Base-by-base conservation (phyloP, 2,888 invertebrate genomes). In the Tetrapedia diversipes region DNA sequence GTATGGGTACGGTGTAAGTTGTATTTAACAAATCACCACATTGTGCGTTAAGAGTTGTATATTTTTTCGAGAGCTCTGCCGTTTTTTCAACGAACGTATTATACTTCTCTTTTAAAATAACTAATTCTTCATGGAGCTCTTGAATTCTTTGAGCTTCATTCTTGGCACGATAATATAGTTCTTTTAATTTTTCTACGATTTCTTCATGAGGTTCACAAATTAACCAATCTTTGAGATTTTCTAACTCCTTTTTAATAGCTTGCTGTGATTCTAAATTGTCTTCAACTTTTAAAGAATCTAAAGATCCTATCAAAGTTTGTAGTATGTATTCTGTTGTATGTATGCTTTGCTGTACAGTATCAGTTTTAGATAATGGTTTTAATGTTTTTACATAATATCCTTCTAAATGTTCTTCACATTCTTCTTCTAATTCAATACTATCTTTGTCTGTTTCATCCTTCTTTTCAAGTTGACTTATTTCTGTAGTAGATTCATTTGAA, bases 101-200 rank as follows among this genome's bases (percentile, higher is more conserved):
- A 93, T 95, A 96, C 84, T 95, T 93, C 90, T 96, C 95, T 89
- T 96, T 96, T 78, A 96, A 93, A 59, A 94, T 93, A 69, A 95
- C 94, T 85, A 96, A 92, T 91, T 96, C 96, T 90, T 96, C 95
- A 89, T 95, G 95, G 29, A 96, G 92, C 87, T 94, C 94, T 87
- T 93, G 93, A 87, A 95, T 91, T 88, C 94, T 92, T 34, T 95
- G 94, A 87, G 92, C 92, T 81, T 92, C 92, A 34, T 89, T 90
- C 80, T 89, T 88, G 32, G 87, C 79, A 59, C 88, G 85, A 77
- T 89, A 89, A 71, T 89, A 90, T 8, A 89, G 73, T 45, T 87
- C 85, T 60, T 87, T 87, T 10, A 90, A 73, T 77, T 86, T 89
- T 59, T 86, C 83, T 6, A 89, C 65, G 51, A 90, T 79, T 43